Evolutionary conservation across 2,113 vertebrate genomes (phyloP).

Genomic region (Syngnathus floridae): DNA sequence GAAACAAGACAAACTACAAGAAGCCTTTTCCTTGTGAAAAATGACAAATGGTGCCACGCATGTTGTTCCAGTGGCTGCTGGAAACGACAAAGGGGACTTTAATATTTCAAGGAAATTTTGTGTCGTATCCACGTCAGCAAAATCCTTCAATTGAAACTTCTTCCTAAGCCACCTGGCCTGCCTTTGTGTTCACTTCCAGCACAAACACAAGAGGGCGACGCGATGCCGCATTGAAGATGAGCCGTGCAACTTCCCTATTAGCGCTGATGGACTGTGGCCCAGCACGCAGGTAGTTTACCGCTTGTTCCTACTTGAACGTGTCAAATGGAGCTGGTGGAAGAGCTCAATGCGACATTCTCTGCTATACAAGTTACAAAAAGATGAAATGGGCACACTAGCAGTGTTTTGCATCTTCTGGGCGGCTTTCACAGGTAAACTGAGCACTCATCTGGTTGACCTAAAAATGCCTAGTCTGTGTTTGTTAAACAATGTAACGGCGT

Average conservation of each 20-base stretch:
- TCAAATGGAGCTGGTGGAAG: background rate
- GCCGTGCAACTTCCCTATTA: background rate
- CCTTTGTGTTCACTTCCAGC: background rate
- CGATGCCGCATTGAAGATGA: background rate
- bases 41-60: too few species aligned
- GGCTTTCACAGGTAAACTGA: slow-evolving; percentile 32
- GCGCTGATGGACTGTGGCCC: background rate
- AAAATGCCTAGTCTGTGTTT: background rate
- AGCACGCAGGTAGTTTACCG: background rate
- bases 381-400: slow-evolving; percentile 19
- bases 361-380: background rate
- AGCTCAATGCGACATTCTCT: background rate
- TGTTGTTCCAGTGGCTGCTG: too few species aligned
- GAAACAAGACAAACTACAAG: too few species aligned
- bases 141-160: background rate
- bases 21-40: too few species aligned
- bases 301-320: background rate
- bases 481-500: too few species aligned
- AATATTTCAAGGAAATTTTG: too few species aligned
- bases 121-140: background rate
- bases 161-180: background rate
- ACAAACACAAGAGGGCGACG: slow-evolving; percentile 9
- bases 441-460: background rate
- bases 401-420: slow-evolving; percentile 9
- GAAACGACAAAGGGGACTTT: too few species aligned